Conservation (phyloP, 2,888 invertebrate genomes). For the Leucozona laternaria region DNA sequence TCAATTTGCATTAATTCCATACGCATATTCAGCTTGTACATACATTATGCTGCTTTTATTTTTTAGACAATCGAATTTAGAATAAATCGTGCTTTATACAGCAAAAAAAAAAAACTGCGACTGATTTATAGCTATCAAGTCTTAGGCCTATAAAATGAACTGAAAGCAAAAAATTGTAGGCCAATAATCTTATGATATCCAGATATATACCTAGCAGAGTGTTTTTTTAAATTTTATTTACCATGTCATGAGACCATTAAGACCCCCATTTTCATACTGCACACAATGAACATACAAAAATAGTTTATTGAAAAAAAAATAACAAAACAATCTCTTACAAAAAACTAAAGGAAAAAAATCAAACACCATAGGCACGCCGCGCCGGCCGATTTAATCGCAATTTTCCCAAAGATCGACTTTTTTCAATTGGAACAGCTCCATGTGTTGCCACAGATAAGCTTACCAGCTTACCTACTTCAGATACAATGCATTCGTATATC, state of each 20-base stretch:
- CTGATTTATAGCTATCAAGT: constrained; percentile 56
- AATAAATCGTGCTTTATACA: constrained; percentile 20
- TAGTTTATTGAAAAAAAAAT: constrained; percentile 36
- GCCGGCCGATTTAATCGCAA: constrained; percentile 68
- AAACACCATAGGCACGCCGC: constrained; percentile 39
- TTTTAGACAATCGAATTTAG: constrained; percentile 28
- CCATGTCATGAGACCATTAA: constrained; percentile 61
- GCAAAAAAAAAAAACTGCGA: neutral
- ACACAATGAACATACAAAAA: constrained; percentile 57
- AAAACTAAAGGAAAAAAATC: constrained; percentile 37
- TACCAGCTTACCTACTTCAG: constrained; percentile 50
- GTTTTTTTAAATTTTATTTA: constrained; percentile 13
- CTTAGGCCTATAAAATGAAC: constrained; percentile 56
- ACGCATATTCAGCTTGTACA: neutral
- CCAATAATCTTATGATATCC: constrained; percentile 43
- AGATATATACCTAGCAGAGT: constrained; percentile 26
- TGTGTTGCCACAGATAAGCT: constrained; percentile 10
- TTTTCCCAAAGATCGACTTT: constrained; percentile 74
- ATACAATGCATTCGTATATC: constrained; percentile 59
- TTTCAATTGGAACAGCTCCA: constrained; percentile 53
- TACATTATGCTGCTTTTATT: neutral
- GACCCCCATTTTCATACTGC: constrained; percentile 41
- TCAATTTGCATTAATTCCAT: constrained; percentile 64
- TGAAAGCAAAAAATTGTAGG: constrained; percentile 51
- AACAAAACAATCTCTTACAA: constrained; percentile 17